phyloP scores from a whole-genome alignment of 2,888 invertebrate genomes.

The Laothoe populi region DNA sequence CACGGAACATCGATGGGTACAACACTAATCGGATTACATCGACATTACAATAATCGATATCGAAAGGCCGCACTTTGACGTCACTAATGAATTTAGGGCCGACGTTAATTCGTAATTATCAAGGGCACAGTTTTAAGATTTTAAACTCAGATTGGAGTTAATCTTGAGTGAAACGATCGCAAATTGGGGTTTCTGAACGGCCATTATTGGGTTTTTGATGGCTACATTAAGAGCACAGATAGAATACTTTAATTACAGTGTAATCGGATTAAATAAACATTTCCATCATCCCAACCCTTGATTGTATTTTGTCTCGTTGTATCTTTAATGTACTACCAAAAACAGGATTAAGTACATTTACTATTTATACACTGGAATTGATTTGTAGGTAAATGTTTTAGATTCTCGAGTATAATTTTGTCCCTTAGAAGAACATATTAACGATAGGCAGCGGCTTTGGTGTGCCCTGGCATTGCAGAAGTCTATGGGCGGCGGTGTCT shows the following conservation, averaged over 20 bases:
- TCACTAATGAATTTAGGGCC: constrained; percentile 29
- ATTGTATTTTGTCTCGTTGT: neutral
- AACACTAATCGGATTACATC: constrained; percentile 50
- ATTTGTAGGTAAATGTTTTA: too few species aligned
- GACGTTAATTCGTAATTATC: constrained; percentile 28
- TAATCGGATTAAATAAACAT: neutral
- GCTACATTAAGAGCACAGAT: neutral
- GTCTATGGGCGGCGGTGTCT: too few species aligned
- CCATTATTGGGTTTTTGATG: constrained; percentile 10
- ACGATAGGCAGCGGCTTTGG: too few species aligned
- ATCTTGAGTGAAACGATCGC: constrained; percentile 24
- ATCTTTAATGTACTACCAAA: too few species aligned
- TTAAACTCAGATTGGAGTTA: constrained; percentile 17
- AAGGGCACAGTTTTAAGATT: constrained; percentile 29
- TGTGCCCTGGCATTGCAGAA: too few species aligned
- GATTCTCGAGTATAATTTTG: too few species aligned
- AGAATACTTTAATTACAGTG: constrained; percentile 2
- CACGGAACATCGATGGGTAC: constrained; percentile 44
- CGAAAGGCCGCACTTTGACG: constrained; percentile 31
- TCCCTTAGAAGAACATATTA: too few species aligned
- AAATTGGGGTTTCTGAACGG: constrained; percentile 11
- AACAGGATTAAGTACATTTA: too few species aligned
- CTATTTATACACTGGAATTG: too few species aligned
- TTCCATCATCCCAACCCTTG: too few species aligned
- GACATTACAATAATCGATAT: constrained; percentile 42